phyloP scores from a whole-genome alignment of 1,140 invertebrate species.

The Halyomorpha halys region DNA sequence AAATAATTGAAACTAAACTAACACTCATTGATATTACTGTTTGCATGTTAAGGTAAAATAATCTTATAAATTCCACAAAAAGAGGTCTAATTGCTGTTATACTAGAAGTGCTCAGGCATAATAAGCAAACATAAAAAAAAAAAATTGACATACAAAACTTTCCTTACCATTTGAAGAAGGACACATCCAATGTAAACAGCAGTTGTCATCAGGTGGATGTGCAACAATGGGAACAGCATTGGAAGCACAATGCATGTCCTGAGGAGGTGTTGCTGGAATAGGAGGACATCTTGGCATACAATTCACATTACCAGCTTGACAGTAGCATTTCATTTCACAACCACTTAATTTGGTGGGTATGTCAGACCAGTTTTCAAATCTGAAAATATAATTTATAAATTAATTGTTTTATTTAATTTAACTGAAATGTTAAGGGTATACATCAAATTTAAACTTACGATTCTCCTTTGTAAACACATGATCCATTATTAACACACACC shows the following conservation, averaged over 20 bases:
- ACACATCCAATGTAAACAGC: constrained; percentile 65
- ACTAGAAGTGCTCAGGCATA: too few species aligned
- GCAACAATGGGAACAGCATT: constrained; percentile 49
- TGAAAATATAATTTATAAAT: constrained; percentile 30
- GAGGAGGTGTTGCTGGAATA: constrained; percentile 58
- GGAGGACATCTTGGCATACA: constrained; percentile 69
- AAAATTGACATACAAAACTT: too few species aligned
- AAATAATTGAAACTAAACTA: too few species aligned
- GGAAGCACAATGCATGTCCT: constrained; percentile 53
- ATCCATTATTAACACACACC: constrained; percentile 64
- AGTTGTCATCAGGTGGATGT: constrained; percentile 65
- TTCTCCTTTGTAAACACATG: constrained; percentile 56
- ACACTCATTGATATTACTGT: too few species aligned
- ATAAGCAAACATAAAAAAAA: too few species aligned
- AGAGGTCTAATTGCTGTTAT: too few species aligned
- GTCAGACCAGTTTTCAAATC: constrained; percentile 54
- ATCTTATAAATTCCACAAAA: too few species aligned
- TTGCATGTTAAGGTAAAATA: too few species aligned
- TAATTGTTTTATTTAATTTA: background rate
- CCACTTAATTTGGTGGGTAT: constrained; percentile 58
- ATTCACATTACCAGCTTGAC: constrained; percentile 73
- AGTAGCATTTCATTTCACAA: constrained; percentile 75
- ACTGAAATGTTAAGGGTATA: background rate
- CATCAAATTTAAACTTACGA: constrained; percentile 36
- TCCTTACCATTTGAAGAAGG: constrained; percentile 20